Percentiles rank a stretch among this genome's conserved stretches.
Conservation (phyloP, 1,140 invertebrate genomes). For the Drosophila nasuta region DNA sequence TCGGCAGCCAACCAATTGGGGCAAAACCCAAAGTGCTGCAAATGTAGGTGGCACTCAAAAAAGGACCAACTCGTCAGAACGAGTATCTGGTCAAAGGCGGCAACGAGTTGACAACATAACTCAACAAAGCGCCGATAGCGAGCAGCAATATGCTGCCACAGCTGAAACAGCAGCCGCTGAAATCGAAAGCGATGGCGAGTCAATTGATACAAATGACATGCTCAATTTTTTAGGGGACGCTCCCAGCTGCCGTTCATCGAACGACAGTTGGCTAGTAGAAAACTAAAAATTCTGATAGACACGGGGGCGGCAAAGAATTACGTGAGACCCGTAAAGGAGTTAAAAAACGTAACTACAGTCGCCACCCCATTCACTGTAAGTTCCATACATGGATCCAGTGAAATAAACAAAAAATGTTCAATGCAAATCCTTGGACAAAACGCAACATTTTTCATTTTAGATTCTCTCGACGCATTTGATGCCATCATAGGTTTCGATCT, state of each 20-base stretch:
- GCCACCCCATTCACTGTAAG: slow-evolving; percentile 2
- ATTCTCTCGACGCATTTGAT: background rate
- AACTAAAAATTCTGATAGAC: slow-evolving; percentile 7
- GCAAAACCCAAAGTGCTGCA: too few relatives aligned
- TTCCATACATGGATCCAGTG: slow-evolving; percentile 10
- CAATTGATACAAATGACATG: background rate
- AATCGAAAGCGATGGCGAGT: background rate
- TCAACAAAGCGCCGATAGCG: too few relatives aligned
- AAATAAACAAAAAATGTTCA: slow-evolving; percentile 5
- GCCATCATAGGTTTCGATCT: too few relatives aligned
- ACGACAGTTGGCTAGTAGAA: slow-evolving; percentile 1
- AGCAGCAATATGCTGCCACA: too few relatives aligned
- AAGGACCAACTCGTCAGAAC: too few relatives aligned
- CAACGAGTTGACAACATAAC: too few relatives aligned
- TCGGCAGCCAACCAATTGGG: too few relatives aligned
- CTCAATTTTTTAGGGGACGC: slow-evolving; percentile 20
- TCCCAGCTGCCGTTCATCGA: slow-evolving; percentile 7
- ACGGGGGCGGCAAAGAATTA: slow-evolving; percentile 17
- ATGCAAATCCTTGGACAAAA: slow-evolving; percentile 11
- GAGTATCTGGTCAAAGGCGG: too few relatives aligned
- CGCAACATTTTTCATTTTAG: slow-evolving; percentile 10
- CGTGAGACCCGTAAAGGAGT: slow-evolving; percentile 6
- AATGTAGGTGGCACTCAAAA: too few relatives aligned
- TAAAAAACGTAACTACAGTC: slow-evolving; percentile 10
- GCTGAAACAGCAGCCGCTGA: too few relatives aligned